Conservation (phyloP, 2,113 vertebrate genomes). For the Nettapus auritus region DNA sequence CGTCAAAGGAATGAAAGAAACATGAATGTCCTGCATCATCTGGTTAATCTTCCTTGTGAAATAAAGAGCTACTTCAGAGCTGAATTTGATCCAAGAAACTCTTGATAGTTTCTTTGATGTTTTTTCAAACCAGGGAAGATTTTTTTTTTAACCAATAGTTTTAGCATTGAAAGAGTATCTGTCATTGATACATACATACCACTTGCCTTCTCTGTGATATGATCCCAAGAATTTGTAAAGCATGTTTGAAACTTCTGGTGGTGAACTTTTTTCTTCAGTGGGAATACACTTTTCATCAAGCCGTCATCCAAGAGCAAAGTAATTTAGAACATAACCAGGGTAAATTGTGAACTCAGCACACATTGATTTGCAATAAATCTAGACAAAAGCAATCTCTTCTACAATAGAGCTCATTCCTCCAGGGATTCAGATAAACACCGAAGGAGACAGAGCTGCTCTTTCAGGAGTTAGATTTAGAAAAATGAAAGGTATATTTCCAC, state of each 20-base stretch:
- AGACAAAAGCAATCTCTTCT: slow-evolving; percentile 43
- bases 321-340: neutral
- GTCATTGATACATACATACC: neutral
- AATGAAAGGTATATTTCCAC: neutral
- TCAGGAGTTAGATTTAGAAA: slow-evolving; percentile 52
- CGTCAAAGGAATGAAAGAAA: slow-evolving; percentile 34
- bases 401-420: neutral
- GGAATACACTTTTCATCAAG: slow-evolving; percentile 18
- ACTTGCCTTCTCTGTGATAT: neutral
- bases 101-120: slow-evolving; percentile 24
- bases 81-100: slow-evolving; percentile 37
- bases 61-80: slow-evolving; percentile 14
- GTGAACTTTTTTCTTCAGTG: neutral
- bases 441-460: neutral
- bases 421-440: slow-evolving; percentile 22
- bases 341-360: slow-evolving; percentile 33
- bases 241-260: neutral
- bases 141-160: slow-evolving; percentile 6
- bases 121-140: neutral
- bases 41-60: slow-evolving; percentile 48
- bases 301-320: slow-evolving; percentile 4
- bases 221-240: neutral
- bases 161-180: neutral
- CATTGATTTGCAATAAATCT: slow-evolving; percentile 55
- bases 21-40: slow-evolving; percentile 32